A percentile compares a stretch with the other conserved stretches of the same genome.
Conservation (phyloP, 1,140 invertebrate genomes). For the Dufourea novaeangliae region DNA sequence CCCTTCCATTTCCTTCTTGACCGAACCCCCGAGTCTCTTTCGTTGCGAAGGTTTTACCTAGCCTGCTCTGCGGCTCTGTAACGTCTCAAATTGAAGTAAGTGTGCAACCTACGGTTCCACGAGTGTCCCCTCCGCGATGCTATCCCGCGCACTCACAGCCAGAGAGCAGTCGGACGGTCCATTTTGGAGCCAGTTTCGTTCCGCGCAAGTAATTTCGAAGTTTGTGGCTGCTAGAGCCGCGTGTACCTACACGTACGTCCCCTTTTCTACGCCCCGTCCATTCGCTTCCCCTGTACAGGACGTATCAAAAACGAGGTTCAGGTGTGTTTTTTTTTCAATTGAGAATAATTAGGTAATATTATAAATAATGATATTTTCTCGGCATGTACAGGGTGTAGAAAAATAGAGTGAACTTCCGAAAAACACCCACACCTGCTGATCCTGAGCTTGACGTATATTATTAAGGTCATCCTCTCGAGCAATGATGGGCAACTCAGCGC, state of each 20-base stretch:
- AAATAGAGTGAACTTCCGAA: too few species aligned
- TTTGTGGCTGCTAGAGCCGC: not conserved
- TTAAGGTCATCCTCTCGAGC: too few species aligned
- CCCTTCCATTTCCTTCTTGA: conserved; percentile 32
- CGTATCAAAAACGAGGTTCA: not conserved
- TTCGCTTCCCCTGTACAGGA: not conserved
- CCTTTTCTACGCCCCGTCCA: too few species aligned
- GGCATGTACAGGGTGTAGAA: too few species aligned
- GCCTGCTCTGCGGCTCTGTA: conserved; percentile 16
- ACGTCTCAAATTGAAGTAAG: conserved; percentile 49
- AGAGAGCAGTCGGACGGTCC: conserved; percentile 43
- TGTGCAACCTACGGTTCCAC: not conserved
- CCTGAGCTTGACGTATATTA: too few species aligned
- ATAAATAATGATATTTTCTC: too few species aligned
- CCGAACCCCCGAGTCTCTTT: conserved; percentile 11
- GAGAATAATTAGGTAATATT: too few species aligned
- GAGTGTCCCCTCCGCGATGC: not conserved
- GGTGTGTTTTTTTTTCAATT: too few species aligned
- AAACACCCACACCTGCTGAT: too few species aligned
- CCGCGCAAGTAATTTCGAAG: conserved; percentile 59
- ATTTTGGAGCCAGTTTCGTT: conserved; percentile 58
- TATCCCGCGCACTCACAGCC: not conserved
- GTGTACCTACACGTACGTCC: conserved; percentile 6
- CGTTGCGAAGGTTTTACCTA: conserved; percentile 5
- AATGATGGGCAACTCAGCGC: too few species aligned